These are phyloP conservation scores for Cyclophora albipunctata DNA, from an alignment of 2,888 invertebrate genomes.

Conservation along the genomic window DNA sequence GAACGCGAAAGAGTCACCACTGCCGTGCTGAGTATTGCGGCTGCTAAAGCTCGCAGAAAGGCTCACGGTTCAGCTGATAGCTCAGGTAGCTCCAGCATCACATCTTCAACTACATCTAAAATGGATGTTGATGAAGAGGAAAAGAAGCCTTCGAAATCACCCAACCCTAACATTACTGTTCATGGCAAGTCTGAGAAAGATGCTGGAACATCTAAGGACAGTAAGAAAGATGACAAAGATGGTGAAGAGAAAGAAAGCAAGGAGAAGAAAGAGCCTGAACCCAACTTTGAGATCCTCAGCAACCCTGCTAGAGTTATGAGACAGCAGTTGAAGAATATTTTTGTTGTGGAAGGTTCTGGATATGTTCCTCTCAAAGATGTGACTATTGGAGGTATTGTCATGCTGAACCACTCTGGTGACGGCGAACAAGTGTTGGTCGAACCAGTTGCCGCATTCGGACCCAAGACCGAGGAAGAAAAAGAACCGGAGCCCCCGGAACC, in stretches of 20 bases:
- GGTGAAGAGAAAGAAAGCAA: constrained; percentile 61
- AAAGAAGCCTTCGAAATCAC: constrained; percentile 66
- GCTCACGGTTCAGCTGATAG: constrained; percentile 81
- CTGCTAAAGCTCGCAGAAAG: constrained; percentile 92
- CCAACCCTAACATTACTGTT: constrained; percentile 67
- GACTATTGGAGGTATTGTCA: constrained; percentile 95
- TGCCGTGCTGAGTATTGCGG: constrained; percentile 94
- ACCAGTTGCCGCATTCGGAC: constrained; percentile 92
- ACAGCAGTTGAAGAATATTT: constrained; percentile 88
- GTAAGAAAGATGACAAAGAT: constrained; percentile 67
- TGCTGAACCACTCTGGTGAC: constrained; percentile 90
- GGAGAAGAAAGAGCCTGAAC: constrained; percentile 90
- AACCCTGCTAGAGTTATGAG: constrained; percentile 97
- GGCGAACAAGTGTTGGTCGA: constrained; percentile 91
- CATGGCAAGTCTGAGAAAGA: constrained; percentile 68
- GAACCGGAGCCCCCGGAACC: constrained; percentile 98
- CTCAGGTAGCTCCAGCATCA: constrained; percentile 71
- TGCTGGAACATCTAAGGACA: constrained; percentile 45
- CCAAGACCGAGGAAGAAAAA: constrained; percentile 94
- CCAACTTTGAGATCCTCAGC: constrained; percentile 90
- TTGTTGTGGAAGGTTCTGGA: constrained; percentile 85
- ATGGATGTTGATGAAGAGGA: constrained; percentile 90
- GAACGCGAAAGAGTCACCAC: constrained; percentile 98
- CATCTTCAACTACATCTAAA: constrained; percentile 80
- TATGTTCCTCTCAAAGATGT: constrained; percentile 94